Base-by-base conservation (phyloP, 2,113 vertebrate genomes). In the Vulpes lagopus region DNA sequence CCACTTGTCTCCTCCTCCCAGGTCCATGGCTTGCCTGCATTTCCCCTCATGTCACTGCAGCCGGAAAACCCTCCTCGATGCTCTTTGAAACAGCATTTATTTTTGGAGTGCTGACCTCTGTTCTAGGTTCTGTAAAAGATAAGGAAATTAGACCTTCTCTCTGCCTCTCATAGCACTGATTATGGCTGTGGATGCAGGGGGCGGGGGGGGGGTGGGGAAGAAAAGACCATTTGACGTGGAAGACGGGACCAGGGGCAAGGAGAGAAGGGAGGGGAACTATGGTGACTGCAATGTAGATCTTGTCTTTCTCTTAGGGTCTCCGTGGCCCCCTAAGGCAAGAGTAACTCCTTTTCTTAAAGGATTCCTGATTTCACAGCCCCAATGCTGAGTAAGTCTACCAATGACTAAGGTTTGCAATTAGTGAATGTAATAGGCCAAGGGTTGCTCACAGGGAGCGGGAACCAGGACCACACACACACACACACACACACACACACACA, bases 381-480 rank as follows among this genome's bases (percentile, higher is more conserved):
- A 11, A 8, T 0, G 11, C 35, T 43, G 22, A 62, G 25, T 9
- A 57, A 12, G 20, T 35, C 25, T 74, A 2, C 49, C 20, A 6
- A 1, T 2, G 38, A 30, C 55, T 8, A 0, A 25, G 35, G 11
- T 62, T 55, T 89, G 94, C 14, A 27, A 35, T 10, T 17, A 25
- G 32, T 35, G 43, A 53, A 19, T 4, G 27, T 9, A 79, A n/a
- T 2, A 14, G 32, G 78, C n/a, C 49, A 43, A 6, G 32, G 51
- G 35, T 11, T 16, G 11, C 59, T 22, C 14, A 5, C 1, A 0
- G 51, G n/a, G n/a, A 67, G n/a, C 23, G 35, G 64, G 43, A 8
- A 49, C 9, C 6, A 2, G 79, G 22, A 3, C 16, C 22, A 30
- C 15, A 11, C 12, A 2, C 5, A 8, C 2, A 1, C 10, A 65